Evolutionary conservation across 2,888 invertebrate genomes (phyloP).

Genomic region (Hyles lineata): DNA sequence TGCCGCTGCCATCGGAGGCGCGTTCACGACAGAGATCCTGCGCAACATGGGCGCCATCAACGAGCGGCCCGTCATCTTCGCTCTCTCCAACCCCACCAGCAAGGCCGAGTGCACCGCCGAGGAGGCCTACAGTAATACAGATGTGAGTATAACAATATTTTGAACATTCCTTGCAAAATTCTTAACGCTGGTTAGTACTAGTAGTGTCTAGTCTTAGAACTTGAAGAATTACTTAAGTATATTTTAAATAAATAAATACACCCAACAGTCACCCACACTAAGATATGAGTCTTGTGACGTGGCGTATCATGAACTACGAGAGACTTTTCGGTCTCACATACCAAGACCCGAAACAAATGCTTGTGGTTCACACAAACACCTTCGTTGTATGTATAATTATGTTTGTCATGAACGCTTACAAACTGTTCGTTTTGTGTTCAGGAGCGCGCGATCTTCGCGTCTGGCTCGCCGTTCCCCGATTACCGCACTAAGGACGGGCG

Average conservation of each 20-base stretch:
- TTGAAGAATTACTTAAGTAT: too few species aligned
- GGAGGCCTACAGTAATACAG: slow-evolving; percentile 94
- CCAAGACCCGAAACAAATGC: too few species aligned
- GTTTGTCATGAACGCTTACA: neutral
- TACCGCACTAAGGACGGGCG: slow-evolving; percentile 91
- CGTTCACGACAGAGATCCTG: slow-evolving; percentile 96
- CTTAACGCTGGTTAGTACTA: too few species aligned
- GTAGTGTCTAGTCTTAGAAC: too few species aligned
- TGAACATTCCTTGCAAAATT: neutral
- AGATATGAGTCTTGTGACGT: too few species aligned
- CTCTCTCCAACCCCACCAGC: slow-evolving; percentile 98
- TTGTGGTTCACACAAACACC: too few species aligned
- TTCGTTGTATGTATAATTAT: neutral
- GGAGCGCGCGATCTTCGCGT: slow-evolving; percentile 97
- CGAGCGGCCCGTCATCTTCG: slow-evolving; percentile 96
- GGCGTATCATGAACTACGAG: too few species aligned
- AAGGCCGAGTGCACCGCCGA: slow-evolving; percentile 99
- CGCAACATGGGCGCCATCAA: slow-evolving; percentile 93
- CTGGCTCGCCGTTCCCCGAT: slow-evolving; percentile 97
- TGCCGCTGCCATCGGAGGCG: slow-evolving; percentile 96
- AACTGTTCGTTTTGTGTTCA: slow-evolving; percentile 57
- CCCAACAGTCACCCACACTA: too few species aligned
- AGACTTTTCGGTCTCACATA: too few species aligned
- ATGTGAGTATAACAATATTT: slow-evolving; percentile 82
- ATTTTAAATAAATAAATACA: too few species aligned